phyloP scores from a whole-genome alignment of 2,113 vertebrate species.

The Eurypyga helias region DNA sequence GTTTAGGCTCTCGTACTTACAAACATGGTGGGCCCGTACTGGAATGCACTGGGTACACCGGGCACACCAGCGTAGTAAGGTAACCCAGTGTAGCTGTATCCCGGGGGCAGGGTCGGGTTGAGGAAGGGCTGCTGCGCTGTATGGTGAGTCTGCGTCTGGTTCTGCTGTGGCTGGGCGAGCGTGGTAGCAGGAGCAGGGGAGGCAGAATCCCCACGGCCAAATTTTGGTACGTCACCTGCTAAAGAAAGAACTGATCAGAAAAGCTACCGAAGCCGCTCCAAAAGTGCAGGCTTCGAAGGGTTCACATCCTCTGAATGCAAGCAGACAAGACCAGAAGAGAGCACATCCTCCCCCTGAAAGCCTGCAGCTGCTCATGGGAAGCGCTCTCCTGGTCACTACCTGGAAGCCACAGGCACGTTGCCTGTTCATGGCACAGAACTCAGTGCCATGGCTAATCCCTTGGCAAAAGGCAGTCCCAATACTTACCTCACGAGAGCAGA shows the following conservation, averaged over 20 bases:
- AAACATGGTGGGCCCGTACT: constrained; percentile 94
- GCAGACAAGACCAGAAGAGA: not conserved
- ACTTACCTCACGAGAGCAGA: too few species aligned
- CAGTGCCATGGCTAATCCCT: not conserved
- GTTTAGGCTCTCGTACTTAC: constrained; percentile 71
- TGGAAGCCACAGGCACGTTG: not conserved
- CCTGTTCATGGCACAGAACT: not conserved
- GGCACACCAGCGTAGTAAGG: constrained; percentile 93
- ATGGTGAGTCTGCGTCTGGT: constrained; percentile 86
- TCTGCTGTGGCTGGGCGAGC: constrained; percentile 86
- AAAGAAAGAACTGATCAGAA: not conserved
- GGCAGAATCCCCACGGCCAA: constrained; percentile 91
- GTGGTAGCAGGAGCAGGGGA: constrained; percentile 92
- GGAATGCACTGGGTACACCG: constrained; percentile 92
- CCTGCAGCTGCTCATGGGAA: not conserved
- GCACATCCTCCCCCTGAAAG: not conserved
- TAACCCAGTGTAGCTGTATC: constrained; percentile 95
- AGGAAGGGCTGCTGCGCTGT: constrained; percentile 92
- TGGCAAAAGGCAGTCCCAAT: not conserved
- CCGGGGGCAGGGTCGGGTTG: constrained; percentile 89
- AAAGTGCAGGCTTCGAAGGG: not conserved
- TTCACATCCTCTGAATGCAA: not conserved
- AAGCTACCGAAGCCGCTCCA: not conserved
- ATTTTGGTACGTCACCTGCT: constrained; percentile 92
- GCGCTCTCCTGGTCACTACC: not conserved